Base-by-base conservation (phyloP, 2,113 vertebrate species). In the Perognathus longimembris region DNA sequence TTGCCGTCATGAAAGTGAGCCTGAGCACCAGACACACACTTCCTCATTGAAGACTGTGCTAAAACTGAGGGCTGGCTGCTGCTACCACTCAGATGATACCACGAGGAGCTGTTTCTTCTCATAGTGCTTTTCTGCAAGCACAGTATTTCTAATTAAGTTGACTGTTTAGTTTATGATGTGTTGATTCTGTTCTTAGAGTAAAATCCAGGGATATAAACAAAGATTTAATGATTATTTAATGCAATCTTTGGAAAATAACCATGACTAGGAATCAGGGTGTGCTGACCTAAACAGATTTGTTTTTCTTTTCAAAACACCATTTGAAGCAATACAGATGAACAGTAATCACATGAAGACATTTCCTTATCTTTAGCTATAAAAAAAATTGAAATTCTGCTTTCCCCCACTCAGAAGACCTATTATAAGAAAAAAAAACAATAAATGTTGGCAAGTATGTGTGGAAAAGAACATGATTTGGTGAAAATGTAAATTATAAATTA, bases 171-270 rank as follows among this genome's bases (percentile, higher is more conserved):
- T 95, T 38, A 61, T 34, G 85, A 67, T 67, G 32, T 77, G 5
- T 80, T 88, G 74, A 45, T 64, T 18, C 15, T 81, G 1, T 66
- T 94, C 77, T 89, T 85, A 91, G 11, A 15, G 63, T 82, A 95
- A 95, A 92, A 67, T 79, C 54, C 93, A 45, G 59, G 28, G 83
- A 80, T 88, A 20, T 83, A 85, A 96, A 87, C 14, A 70, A 34
- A 90, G 61, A 57, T 90, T 93, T 74, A 91, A 50, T 75, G 88
- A 93, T 88, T 94, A 66, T 85, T 90, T 67, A 93, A 94, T 95
- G 30, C 64, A 88, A 73, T 38, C 20, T 7, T 86, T 96, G 83
- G 85, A 79, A 96, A 89, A 88, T 50, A 95, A 66, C 69, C 82
- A 94, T 95, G 83, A 79, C 34, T 40, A 82, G 78, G 83, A 93